Evolutionary conservation across 1,140 invertebrate species (phyloP).

Genomic region (Laupala kohalensis): DNA sequence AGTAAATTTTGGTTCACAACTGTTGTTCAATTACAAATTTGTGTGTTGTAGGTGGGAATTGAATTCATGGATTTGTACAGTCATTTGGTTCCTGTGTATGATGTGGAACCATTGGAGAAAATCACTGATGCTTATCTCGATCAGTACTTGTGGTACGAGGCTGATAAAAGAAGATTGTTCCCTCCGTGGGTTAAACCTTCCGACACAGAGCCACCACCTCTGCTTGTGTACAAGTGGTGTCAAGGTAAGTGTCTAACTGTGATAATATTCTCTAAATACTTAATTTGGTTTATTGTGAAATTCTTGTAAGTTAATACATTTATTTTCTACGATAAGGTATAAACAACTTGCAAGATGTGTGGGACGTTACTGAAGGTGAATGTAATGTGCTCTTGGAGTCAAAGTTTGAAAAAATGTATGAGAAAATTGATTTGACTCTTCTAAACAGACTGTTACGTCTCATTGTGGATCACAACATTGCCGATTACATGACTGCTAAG

Average conservation of each 20-base stretch:
- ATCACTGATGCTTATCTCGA: constrained; percentile 99
- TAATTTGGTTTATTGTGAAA: background rate
- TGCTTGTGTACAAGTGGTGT: constrained; percentile 99
- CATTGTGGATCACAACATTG: constrained; percentile 99
- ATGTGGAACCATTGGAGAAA: constrained; percentile 97
- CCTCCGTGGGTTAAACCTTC: constrained; percentile 99
- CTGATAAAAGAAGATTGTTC: constrained; percentile 91
- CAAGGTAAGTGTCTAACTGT: constrained; percentile 52
- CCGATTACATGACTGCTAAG: constrained; percentile 99
- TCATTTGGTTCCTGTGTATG: constrained; percentile 96
- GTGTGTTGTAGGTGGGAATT: constrained; percentile 65
- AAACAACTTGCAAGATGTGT: constrained; percentile 95
- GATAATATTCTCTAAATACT: background rate
- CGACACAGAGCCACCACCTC: constrained; percentile 94
- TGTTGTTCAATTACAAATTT: no score
- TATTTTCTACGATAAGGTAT: constrained; percentile 44
- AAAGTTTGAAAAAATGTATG: constrained; percentile 94
- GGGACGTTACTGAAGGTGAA: constrained; percentile 96
- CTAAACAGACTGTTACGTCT: constrained; percentile 88
- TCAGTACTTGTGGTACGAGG: constrained; percentile 99
- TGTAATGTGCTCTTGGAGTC: constrained; percentile 98
- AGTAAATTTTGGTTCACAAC: no score
- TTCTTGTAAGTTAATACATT: background rate
- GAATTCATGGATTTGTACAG: constrained; percentile 99
- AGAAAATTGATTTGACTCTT: constrained; percentile 97